Percentiles rank a stretch among this genome's conserved stretches.
Evolutionary conservation across 2,888 invertebrate species (phyloP).

Genomic region (Drosophila suboccidentalis): DNA sequence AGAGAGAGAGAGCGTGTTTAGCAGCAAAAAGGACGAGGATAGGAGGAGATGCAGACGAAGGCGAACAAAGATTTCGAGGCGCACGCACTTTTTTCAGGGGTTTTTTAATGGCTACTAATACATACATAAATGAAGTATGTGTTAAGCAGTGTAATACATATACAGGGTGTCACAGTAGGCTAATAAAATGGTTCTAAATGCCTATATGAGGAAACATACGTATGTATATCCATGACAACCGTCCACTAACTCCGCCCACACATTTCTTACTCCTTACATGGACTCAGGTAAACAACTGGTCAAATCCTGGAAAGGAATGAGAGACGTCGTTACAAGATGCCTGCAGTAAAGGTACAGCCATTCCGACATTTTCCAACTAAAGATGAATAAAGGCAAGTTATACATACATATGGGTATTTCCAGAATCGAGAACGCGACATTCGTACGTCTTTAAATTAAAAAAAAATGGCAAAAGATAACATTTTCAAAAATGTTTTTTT

Average conservation of each 20-base stretch:
- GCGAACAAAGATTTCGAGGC: constrained; percentile 26
- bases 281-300: not conserved
- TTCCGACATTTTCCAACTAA: not conserved
- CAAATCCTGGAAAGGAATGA: not conserved
- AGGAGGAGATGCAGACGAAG: constrained; percentile 18
- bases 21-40: not conserved
- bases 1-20: not conserved
- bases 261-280: not conserved
- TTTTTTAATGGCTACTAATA: constrained; percentile 37
- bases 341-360: not conserved
- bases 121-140: not conserved
- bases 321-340: not conserved
- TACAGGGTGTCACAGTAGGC: constrained; percentile 11
- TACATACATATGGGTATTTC: too few relatives aligned
- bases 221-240: not conserved
- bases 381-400: not conserved
- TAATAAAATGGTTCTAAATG: not conserved
- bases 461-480: too few relatives aligned
- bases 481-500: too few relatives aligned
- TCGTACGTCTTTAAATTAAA: too few relatives aligned
- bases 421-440: too few relatives aligned
- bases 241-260: constrained; percentile 10
- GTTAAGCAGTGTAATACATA: not conserved
- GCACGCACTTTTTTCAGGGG: constrained; percentile 59
- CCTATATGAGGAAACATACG: not conserved